A percentile compares a stretch with the other conserved stretches of the same genome.
Evolutionary conservation across 2,797 vertebrate species (phyloP).

Genomic region (Epinephelus coioides): DNA sequence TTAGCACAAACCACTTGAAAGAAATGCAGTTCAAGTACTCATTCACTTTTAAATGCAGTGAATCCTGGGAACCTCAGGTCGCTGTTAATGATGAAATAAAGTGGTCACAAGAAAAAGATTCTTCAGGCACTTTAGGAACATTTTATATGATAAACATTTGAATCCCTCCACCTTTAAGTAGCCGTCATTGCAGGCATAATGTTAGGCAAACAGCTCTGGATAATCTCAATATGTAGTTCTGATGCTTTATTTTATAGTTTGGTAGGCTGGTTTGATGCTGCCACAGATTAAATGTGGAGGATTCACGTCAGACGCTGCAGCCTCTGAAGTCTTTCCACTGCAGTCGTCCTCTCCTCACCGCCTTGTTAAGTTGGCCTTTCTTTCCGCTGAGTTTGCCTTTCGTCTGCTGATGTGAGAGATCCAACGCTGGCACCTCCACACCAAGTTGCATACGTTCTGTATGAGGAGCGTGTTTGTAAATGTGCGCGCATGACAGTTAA

Average conservation of each 20-base stretch:
- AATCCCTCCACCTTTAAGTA: not conserved
- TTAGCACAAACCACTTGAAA: not conserved
- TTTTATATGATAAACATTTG: not conserved
- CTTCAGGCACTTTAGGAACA: too few species aligned
- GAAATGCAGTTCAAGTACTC: not conserved
- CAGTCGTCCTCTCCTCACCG: slow-evolving; percentile 24
- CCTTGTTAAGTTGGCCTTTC: slow-evolving; percentile 31
- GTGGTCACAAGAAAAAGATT: not conserved
- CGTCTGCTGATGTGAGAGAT: slow-evolving; percentile 36
- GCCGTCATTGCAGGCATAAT: not conserved
- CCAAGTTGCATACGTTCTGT: slow-evolving; percentile 17
- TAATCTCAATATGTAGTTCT: not conserved
- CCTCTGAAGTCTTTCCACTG: slow-evolving; percentile 28
- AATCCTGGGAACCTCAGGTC: not conserved
- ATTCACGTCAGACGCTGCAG: not conserved
- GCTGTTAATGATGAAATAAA: not conserved
- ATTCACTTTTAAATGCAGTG: not conserved
- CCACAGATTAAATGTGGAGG: not conserved
- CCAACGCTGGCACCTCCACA: slow-evolving; percentile 13
- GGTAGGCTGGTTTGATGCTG: not conserved
- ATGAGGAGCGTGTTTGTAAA: not conserved
- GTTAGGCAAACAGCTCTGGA: not conserved
- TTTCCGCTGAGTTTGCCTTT: slow-evolving; percentile 58
- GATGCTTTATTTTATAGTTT: not conserved
- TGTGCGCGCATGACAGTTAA: not conserved